Percentiles rank a stretch among this genome's conserved stretches.
Conservation (phyloP, 2,113 vertebrate species). For the Nibea coibor region DNA sequence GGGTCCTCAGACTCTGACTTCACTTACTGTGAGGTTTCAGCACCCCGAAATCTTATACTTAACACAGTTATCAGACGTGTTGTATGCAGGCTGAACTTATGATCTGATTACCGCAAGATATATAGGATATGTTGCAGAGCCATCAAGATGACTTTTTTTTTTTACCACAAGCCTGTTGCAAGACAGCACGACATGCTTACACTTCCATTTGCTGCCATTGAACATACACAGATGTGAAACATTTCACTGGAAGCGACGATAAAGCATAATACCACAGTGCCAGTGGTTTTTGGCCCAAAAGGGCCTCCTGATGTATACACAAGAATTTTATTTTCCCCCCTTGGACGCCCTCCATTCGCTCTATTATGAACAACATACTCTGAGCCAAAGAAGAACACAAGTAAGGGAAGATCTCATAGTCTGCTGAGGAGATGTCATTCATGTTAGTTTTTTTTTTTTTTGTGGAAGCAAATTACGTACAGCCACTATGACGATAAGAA, state of each 20-base stretch:
- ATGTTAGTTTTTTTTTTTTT: slow-evolving; percentile 53
- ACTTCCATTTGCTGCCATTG: slow-evolving; percentile 8
- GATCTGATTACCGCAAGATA: slow-evolving; percentile 48
- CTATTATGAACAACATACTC: slow-evolving; percentile 1
- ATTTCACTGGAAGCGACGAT: background rate
- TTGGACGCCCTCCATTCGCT: background rate
- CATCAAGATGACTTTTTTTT: background rate
- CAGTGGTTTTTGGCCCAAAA: slow-evolving; percentile 10
- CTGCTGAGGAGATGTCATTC: slow-evolving; percentile 41
- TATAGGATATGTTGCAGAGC: background rate
- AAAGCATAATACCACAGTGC: background rate
- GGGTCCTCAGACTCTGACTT: slow-evolving; percentile 53
- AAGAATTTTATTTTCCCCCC: slow-evolving; percentile 34
- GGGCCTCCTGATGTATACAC: background rate
- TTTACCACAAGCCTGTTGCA: slow-evolving; percentile 24
- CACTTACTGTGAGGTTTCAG: slow-evolving; percentile 54
- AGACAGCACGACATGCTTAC: background rate
- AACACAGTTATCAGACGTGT: slow-evolving; percentile 31
- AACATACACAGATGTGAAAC: slow-evolving; percentile 19
- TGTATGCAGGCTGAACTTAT: slow-evolving; percentile 10
- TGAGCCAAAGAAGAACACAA: slow-evolving; percentile 7
- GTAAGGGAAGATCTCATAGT: background rate
- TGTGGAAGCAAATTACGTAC: slow-evolving; percentile 48
- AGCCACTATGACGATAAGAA: slow-evolving; percentile 62
- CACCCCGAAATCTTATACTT: slow-evolving; percentile 42